Percentiles rank a stretch among this genome's conserved stretches.
Evolutionary conservation across 2,113 vertebrate species (phyloP).

Genomic region (Clinocottus analis): DNA sequence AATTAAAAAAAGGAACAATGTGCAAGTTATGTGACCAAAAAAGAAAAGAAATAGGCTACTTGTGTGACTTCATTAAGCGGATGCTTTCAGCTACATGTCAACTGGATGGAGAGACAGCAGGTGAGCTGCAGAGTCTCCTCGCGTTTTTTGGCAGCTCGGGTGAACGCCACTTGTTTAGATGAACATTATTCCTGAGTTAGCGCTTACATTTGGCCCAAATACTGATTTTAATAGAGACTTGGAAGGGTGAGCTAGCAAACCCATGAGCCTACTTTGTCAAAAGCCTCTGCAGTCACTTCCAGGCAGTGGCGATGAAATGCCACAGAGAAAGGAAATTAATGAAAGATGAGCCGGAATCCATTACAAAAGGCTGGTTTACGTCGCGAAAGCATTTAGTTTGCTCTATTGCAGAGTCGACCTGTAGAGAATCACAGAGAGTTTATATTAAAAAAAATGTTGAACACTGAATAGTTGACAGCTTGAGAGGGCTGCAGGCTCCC

Average conservation of each 20-base stretch:
- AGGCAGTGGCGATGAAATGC: constrained; percentile 7
- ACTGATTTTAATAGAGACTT: constrained; percentile 66
- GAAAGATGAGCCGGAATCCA: constrained; percentile 31
- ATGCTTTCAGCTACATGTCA: constrained; percentile 61
- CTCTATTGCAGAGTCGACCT: constrained; percentile 12
- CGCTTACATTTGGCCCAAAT: constrained; percentile 73
- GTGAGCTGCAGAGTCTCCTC: constrained; percentile 29
- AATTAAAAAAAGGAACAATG: constrained; percentile 53
- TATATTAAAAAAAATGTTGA: constrained; percentile 22
- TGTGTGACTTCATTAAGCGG: constrained; percentile 67
- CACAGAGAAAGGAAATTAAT: constrained; percentile 14
- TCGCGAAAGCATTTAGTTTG: constrained; percentile 24
- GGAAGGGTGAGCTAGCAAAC: constrained; percentile 58
- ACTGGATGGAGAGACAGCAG: constrained; percentile 25
- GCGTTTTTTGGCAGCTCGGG: constrained; percentile 20
- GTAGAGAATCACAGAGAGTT: not conserved
- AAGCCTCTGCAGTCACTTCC: constrained; percentile 33
- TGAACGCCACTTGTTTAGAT: constrained; percentile 48
- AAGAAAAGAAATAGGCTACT: constrained; percentile 60
- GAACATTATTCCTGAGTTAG: constrained; percentile 77
- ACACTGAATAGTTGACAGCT: constrained; percentile 63
- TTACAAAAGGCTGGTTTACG: constrained; percentile 29
- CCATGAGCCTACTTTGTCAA: constrained; percentile 58
- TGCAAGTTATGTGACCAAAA: constrained; percentile 60
- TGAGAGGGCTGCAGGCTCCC: constrained; percentile 63